Percentiles rank a stretch among this genome's conserved stretches.
These are phyloP conservation scores for Hydrotaea cyrtoneurina DNA, from an alignment of 2,888 invertebrate species.

Conservation along the genomic window DNA sequence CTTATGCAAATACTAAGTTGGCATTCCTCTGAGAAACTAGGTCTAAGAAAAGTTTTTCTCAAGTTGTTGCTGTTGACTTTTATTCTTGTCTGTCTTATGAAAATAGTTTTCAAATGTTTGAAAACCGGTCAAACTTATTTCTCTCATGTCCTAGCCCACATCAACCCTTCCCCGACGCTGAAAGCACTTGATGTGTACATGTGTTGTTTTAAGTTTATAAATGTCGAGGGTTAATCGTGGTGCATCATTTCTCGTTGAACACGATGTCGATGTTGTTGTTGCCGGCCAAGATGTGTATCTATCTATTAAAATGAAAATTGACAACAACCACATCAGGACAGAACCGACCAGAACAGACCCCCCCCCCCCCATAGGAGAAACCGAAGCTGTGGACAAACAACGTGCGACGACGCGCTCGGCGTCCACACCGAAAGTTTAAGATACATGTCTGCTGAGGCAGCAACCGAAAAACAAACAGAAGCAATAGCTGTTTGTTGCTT, in stretches of 20 bases:
- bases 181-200: neutral
- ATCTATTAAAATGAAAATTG: slow-evolving; percentile 40
- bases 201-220: neutral
- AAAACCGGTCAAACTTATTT: no score
- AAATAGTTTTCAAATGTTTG: no score
- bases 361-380: neutral
- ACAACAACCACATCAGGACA: slow-evolving; percentile 3
- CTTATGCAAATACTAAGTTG: no score
- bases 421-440: slow-evolving; percentile 27
- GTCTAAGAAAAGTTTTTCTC: no score
- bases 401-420: slow-evolving; percentile 21
- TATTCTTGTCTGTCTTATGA: no score
- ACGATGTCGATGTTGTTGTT: slow-evolving; percentile 34
- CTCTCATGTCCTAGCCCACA: no score
- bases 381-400: slow-evolving; percentile 23
- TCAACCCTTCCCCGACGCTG: no score
- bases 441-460: slow-evolving; percentile 20
- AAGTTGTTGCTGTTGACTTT: no score
- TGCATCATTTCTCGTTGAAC: slow-evolving; percentile 56
- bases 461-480: neutral
- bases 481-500: neutral
- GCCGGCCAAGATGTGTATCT: slow-evolving; percentile 66
- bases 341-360: no score
- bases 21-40: no score
- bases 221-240: slow-evolving; percentile 64